Conservation (phyloP, 2,113 vertebrate species). For the Notothenia coriiceps region DNA sequence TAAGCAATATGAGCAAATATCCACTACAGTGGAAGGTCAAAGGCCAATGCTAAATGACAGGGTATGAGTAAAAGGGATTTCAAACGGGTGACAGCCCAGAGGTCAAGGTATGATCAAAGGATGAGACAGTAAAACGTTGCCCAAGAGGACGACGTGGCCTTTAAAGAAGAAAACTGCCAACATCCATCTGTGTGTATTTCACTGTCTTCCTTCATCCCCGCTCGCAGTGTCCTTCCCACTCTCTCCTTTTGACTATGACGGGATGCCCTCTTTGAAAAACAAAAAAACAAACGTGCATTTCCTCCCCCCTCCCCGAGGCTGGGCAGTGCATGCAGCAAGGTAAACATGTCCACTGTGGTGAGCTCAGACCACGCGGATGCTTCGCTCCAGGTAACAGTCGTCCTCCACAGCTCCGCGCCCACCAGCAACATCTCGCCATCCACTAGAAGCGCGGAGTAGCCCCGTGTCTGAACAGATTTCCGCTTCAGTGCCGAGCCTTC, state of each 20-base stretch:
- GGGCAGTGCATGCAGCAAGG: constrained; percentile 77
- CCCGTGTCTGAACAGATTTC: constrained; percentile 73
- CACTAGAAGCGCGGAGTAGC: constrained; percentile 51
- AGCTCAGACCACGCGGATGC: constrained; percentile 76
- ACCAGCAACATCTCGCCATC: constrained; percentile 72
- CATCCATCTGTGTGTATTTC: constrained; percentile 66
- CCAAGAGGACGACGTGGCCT: constrained; percentile 56
- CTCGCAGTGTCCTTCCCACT: constrained; percentile 54
- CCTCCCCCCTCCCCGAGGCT: constrained; percentile 64
- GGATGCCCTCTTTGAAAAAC: constrained; percentile 49
- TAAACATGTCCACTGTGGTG: constrained; percentile 84
- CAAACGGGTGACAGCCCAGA: constrained; percentile 39
- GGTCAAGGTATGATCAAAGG: constrained; percentile 60
- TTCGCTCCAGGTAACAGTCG: constrained; percentile 80
- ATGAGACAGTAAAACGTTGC: constrained; percentile 56
- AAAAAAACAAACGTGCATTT: constrained; percentile 49
- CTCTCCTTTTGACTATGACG: constrained; percentile 53
- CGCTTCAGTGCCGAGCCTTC: constrained; percentile 63
- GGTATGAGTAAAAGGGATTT: constrained; percentile 36
- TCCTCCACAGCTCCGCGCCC: constrained; percentile 76
- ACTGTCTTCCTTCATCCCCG: constrained; percentile 52
- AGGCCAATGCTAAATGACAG: constrained; percentile 28
- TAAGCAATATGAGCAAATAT: constrained; percentile 1
- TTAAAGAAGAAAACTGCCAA: constrained; percentile 64
- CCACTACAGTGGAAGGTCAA: constrained; percentile 32